Percentiles rank a stretch among this genome's conserved stretches.
Evolutionary conservation across 2,113 vertebrate genomes (phyloP).

Genomic region (Acanthisitta chloris): DNA sequence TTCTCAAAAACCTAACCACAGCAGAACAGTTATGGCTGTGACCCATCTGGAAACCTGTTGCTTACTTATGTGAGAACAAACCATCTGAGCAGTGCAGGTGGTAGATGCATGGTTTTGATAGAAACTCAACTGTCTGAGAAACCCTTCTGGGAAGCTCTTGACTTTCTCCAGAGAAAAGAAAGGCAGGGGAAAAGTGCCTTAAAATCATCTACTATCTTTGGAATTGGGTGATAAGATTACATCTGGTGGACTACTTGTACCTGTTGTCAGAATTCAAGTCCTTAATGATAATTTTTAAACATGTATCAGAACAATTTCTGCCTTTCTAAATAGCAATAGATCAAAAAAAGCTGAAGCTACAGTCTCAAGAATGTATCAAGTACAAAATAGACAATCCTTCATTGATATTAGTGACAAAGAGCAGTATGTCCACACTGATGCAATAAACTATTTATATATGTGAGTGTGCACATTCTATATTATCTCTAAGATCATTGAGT

Average conservation of each 20-base stretch:
- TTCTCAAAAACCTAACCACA: not conserved
- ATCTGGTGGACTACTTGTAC: not conserved
- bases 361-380: not conserved
- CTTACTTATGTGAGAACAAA: not conserved
- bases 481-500: no score
- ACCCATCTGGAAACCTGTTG: fast-evolving
- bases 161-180: not conserved
- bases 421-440: not conserved
- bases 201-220: not conserved
- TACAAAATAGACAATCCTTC: not conserved
- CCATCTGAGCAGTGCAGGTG: not conserved
- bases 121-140: not conserved
- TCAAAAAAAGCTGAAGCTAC: not conserved
- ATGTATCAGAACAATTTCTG: not conserved
- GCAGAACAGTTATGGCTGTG: not conserved
- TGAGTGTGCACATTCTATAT: not conserved
- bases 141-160: not conserved
- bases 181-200: not conserved
- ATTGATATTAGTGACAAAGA: not conserved
- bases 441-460: not conserved
- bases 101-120: not conserved
- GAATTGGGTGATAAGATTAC: not conserved
- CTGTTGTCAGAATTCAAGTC: not conserved
- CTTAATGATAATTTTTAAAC: not conserved
- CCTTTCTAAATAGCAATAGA: not conserved